phyloP scores from a whole-genome alignment of 1,140 invertebrate genomes.

The Drosophila yakuba region DNA sequence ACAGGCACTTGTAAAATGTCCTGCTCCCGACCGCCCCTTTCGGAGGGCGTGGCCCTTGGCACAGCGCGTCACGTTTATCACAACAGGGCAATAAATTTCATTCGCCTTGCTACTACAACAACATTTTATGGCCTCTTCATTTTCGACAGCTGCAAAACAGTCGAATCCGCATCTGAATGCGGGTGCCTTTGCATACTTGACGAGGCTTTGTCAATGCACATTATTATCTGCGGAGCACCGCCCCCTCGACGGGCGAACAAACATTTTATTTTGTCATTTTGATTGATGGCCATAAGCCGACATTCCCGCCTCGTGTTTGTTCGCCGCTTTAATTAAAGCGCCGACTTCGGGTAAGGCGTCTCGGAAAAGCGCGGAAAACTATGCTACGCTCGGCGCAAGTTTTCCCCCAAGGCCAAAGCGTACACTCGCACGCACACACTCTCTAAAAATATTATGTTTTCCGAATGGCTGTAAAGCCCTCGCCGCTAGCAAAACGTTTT shows the following conservation, averaged over 20 bases:
- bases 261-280: slow-evolving; percentile 81
- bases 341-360: not conserved
- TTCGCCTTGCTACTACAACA: slow-evolving; percentile 50
- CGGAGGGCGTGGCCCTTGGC: slow-evolving; percentile 50
- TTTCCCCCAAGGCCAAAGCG: slow-evolving; percentile 22
- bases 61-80: slow-evolving; percentile 76
- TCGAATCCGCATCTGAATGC: not conserved
- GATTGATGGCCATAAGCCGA: slow-evolving; percentile 79
- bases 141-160: slow-evolving; percentile 61
- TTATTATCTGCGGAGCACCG: slow-evolving; percentile 51
- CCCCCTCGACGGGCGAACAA: slow-evolving; percentile 35
- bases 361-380: slow-evolving; percentile 28
- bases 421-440: slow-evolving; percentile 37
- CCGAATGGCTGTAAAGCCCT: slow-evolving; percentile 30
- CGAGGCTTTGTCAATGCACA: slow-evolving; percentile 56
- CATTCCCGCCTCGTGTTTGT: slow-evolving; percentile 54
- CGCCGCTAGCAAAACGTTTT: slow-evolving; percentile 28
- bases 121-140: slow-evolving; percentile 69
- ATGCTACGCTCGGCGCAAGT: slow-evolving; percentile 31
- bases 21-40: slow-evolving; percentile 6
- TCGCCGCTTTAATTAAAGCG: slow-evolving; percentile 75
- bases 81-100: slow-evolving; percentile 80
- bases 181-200: slow-evolving; percentile 55
- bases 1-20: slow-evolving; percentile 59
- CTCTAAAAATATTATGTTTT: slow-evolving; percentile 42